These are phyloP conservation scores for Brassicogethes aeneus DNA, from an alignment of 2,888 invertebrate genomes.

Conservation along the genomic window DNA sequence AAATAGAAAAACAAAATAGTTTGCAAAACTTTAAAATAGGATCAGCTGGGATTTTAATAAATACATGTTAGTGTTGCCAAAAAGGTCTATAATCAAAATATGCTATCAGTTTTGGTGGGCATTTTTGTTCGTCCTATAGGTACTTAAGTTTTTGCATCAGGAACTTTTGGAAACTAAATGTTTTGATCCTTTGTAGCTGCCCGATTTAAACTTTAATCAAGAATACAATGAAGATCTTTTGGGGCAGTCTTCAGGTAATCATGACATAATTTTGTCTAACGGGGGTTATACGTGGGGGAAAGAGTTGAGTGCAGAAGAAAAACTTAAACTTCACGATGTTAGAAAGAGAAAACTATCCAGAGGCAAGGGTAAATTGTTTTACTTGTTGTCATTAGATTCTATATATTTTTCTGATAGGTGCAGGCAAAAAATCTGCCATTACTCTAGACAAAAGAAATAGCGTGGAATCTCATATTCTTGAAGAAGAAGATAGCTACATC, in stretches of 20 bases:
- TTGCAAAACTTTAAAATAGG: no score
- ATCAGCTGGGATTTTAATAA: no score
- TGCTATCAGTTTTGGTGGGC: no score
- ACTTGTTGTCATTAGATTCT: no score
- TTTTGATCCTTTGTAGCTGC: constrained; percentile 49
- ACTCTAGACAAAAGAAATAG: constrained; percentile 24
- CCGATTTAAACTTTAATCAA: constrained; percentile 51
- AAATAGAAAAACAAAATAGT: no score
- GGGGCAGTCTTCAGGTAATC: constrained; percentile 7
- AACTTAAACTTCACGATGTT: constrained; percentile 25
- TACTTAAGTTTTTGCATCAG: no score
- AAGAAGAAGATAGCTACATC: constrained; percentile 14
- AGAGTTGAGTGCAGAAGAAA: constrained; percentile 34
- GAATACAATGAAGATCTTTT: constrained; percentile 48
- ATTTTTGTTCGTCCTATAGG: no score
- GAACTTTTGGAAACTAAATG: no score
- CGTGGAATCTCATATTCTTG: constrained; percentile 10
- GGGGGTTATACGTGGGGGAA: constrained; percentile 55
- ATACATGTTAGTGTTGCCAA: no score
- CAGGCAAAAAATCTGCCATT: constrained; percentile 32
- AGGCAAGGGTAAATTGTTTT: constrained; percentile 47
- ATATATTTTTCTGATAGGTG: no score
- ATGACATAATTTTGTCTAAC: constrained; percentile 48
- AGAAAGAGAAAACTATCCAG: constrained; percentile 31
- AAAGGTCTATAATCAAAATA: no score